Base-by-base conservation (phyloP, 1,140 invertebrate genomes). In the Anagrus nilaparvatae region DNA sequence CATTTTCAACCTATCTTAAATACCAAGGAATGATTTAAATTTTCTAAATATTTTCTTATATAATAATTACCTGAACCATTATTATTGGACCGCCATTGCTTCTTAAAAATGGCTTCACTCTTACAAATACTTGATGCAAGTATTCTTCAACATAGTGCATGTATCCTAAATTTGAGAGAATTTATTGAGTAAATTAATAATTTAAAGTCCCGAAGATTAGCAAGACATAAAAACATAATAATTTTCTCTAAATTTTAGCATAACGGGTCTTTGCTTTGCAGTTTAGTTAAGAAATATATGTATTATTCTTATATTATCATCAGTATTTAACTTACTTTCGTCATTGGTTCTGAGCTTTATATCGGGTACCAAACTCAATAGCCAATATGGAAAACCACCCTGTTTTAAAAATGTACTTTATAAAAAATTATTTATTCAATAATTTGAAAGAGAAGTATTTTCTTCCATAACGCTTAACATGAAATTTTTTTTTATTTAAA, bases 311-410 rank as follows among this genome's bases (percentile, higher is more conserved):
- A 24, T 37, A 17, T 5, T 25, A 37, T 24, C 14, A 30, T 29
- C 18, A 13, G 35, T 54, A 47, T n/a, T n/a, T n/a, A n/a, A n/a
- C n/a, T 59, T 63, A 80, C 77, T 61, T 56, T 61, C 54, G 54
- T 85, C 78, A 34, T 69, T 72, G 4, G 78, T 76, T 28, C 82
- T 54, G 13, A 90, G 60, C 48, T 72, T 69, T 45, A 87, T 86
- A 13, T 74, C 63, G 1, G 81, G 76, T 54, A 81, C 77, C 47
- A 76, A 70, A 20, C 67, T 69, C 2, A 89, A 58, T 16, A 92
- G 61, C 87, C 87, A 91, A 38, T 79, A 79, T 13, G 87, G 87
- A 38, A 91, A 72, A 9, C 87, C 87, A 17, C 87, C 87, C 84
- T 85, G 52, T 30, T n/a, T n/a, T n/a, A n/a, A n/a, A 66, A 69